Percentiles rank a stretch among this genome's conserved stretches.
phyloP scores from a whole-genome alignment of 2,113 vertebrate species.

The Mustelus asterias region DNA sequence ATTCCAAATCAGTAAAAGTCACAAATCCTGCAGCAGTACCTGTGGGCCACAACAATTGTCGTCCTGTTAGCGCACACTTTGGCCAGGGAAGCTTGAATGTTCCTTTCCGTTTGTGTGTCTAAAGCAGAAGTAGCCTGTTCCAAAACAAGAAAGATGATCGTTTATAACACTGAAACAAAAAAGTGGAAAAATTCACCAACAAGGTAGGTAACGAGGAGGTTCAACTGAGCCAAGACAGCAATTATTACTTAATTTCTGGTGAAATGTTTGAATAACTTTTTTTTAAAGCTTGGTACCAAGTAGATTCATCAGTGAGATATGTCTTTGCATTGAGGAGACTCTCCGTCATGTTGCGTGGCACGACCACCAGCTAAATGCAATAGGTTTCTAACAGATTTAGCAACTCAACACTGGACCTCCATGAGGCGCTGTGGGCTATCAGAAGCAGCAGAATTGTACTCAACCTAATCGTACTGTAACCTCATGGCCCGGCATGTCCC shows the following conservation, averaged over 20 bases:
- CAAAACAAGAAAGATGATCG: background rate
- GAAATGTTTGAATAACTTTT: background rate
- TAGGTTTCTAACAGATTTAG: no score
- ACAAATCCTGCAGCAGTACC: slow-evolving; percentile 54
- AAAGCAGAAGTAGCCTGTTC: slow-evolving; percentile 82
- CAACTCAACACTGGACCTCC: no score
- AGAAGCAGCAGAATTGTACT: no score
- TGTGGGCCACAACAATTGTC: slow-evolving; percentile 85
- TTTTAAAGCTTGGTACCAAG: background rate
- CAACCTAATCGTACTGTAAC: no score
- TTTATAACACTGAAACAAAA: background rate
- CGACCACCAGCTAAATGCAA: no score
- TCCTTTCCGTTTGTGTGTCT: slow-evolving; percentile 86
- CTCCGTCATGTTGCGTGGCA: no score
- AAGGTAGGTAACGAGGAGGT: background rate
- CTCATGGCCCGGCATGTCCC: no score
- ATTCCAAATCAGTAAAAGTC: background rate
- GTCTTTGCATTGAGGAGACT: no score
- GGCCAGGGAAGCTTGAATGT: slow-evolving; percentile 85
- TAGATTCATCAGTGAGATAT: background rate
- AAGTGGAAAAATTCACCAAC: background rate
- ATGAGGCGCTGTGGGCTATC: no score
- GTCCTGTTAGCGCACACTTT: slow-evolving; percentile 81
- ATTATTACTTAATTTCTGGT: background rate
- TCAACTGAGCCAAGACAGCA: background rate